A percentile compares a stretch with the other conserved stretches of the same genome.
These are phyloP conservation scores for Drosophila hamatofila DNA, from an alignment of 2,888 invertebrate genomes.

Conservation along the genomic window DNA sequence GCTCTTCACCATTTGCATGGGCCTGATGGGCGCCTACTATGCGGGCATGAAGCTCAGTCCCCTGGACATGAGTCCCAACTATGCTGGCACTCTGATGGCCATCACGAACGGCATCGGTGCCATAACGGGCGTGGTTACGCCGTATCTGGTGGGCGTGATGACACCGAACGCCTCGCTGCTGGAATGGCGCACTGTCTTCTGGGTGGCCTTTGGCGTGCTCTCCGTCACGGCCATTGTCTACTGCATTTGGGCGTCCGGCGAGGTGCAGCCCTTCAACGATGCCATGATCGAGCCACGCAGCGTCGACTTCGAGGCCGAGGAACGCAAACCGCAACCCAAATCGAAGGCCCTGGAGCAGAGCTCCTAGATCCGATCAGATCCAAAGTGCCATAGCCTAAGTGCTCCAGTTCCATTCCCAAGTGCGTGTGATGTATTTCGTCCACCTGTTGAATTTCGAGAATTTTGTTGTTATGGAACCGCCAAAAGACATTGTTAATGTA, in stretches of 20 bases:
- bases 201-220: conserved; percentile 91
- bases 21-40: conserved; percentile 90
- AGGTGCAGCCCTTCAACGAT: conserved; percentile 92
- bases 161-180: conserved; percentile 88
- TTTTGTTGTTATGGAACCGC: conserved; percentile 29
- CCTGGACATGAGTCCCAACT: conserved; percentile 89
- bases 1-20: conserved; percentile 89
- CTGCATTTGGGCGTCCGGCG: conserved; percentile 90
- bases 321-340: conserved; percentile 55
- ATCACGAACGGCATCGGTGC: conserved; percentile 90
- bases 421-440: conserved; percentile 12
- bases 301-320: conserved; percentile 65
- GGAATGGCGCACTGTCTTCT: conserved; percentile 93
- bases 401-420: conserved; percentile 27
- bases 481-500: conserved; percentile 39
- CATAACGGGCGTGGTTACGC: conserved; percentile 89
- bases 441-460: conserved; percentile 31
- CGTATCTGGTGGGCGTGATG: conserved; percentile 88
- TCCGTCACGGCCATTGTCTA: conserved; percentile 89
- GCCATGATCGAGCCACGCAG: conserved; percentile 40
- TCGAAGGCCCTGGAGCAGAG: conserved; percentile 51
- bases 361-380: conserved; percentile 47
- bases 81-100: conserved; percentile 89
- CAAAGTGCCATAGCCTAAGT: conserved; percentile 62
- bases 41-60: conserved; percentile 90